Evolutionary conservation across 2,113 vertebrate species (phyloP).

Genomic region (Micronycteris hirsuta): DNA sequence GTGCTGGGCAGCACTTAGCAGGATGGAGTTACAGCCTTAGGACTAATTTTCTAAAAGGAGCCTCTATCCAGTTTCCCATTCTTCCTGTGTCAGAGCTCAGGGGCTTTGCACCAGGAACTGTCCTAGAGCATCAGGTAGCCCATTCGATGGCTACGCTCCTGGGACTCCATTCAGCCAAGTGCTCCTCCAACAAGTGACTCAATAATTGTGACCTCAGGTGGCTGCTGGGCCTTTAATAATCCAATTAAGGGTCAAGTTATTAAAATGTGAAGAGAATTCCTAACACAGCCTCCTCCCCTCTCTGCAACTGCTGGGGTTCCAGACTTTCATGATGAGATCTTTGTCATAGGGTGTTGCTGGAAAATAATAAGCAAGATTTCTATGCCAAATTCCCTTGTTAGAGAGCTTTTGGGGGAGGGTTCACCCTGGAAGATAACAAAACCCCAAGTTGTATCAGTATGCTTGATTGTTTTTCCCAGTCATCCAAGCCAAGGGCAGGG

Average conservation of each 20-base stretch:
- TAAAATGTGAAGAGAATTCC: not conserved
- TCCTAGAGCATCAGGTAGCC: not conserved
- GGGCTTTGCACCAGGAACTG: not conserved
- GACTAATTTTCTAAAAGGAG: not conserved
- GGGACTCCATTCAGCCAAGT: not conserved
- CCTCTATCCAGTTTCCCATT: not conserved
- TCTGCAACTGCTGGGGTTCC: not conserved
- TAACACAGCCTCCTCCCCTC: rapidly evolving
- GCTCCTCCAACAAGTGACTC: not conserved
- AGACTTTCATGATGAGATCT: not conserved
- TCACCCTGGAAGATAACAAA: slow-evolving; percentile 2
- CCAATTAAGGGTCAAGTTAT: not conserved
- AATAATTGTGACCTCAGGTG: not conserved
- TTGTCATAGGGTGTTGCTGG: not conserved
- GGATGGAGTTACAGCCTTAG: slow-evolving; percentile 23
- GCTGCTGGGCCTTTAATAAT: not conserved
- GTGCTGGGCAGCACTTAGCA: not conserved
- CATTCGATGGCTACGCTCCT: not conserved
- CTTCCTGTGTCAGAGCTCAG: not conserved
- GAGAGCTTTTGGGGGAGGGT: not conserved
- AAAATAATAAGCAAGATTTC: not conserved
- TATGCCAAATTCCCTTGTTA: not conserved
- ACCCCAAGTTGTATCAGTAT: not conserved
- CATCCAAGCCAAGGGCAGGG: slow-evolving; percentile 2
- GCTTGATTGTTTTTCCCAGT: slow-evolving; percentile 38